These are phyloP conservation scores for Lindbergichthys nudifrons DNA, from an alignment of 2,797 vertebrate species.

Conservation along the genomic window DNA sequence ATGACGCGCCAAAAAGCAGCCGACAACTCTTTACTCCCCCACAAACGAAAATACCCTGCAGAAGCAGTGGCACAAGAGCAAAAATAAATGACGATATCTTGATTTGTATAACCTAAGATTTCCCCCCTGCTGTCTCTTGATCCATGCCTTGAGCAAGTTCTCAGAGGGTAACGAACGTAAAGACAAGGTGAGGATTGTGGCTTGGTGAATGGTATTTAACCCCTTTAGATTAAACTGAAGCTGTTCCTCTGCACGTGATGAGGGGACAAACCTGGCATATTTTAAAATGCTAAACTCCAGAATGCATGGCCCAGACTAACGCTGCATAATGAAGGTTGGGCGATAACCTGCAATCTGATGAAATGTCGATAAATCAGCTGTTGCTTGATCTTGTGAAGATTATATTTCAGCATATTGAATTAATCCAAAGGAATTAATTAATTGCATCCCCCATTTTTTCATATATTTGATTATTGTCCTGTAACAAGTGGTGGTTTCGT, in stretches of 20 bases:
- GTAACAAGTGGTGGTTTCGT: conserved; percentile 29
- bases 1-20: conserved; percentile 55
- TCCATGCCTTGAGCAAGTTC: conserved; percentile 59
- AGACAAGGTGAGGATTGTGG: conserved; percentile 29
- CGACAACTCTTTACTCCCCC: conserved; percentile 50
- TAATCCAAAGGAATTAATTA: conserved; percentile 24
- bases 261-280: conserved; percentile 40
- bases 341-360: conserved; percentile 27
- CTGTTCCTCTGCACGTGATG: conserved; percentile 41
- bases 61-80: conserved; percentile 50
- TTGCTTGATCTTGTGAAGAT: conserved; percentile 52
- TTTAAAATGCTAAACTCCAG: conserved; percentile 58
- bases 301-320: conserved; percentile 68
- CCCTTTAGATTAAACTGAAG: conserved; percentile 35
- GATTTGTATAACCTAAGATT: conserved; percentile 49
- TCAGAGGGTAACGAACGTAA: conserved; percentile 44
- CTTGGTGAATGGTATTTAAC: conserved; percentile 36
- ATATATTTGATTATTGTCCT: conserved; percentile 20
- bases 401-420: conserved; percentile 41
- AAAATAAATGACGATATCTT: conserved; percentile 45
- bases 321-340: conserved; percentile 64
- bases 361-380: conserved; percentile 37
- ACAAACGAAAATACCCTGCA: conserved; percentile 46
- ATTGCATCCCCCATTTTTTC: conserved; percentile 27
- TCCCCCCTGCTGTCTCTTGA: conserved; percentile 44